Conservation (phyloP, 2,113 vertebrate species). For the Corydoras sp. region DNA sequence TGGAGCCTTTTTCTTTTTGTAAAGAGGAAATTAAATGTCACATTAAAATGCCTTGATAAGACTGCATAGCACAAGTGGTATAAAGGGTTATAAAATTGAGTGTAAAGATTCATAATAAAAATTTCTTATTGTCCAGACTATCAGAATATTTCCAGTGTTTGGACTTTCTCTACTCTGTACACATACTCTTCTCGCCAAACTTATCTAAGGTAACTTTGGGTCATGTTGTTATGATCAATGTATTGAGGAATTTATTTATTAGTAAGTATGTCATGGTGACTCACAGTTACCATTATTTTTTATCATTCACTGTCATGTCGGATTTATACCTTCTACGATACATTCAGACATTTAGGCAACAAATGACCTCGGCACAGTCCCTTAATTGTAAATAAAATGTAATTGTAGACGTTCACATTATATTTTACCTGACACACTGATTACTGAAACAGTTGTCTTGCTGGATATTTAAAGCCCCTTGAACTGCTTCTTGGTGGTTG, state of each 20-base stretch:
- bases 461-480: neutral
- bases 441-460: neutral
- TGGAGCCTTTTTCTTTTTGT: conserved; percentile 27
- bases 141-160: no score
- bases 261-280: conserved; percentile 49
- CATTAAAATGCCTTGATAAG: conserved; percentile 46
- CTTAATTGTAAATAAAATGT: no score
- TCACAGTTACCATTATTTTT: conserved; percentile 12
- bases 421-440: neutral
- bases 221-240: conserved; percentile 49
- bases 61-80: conserved; percentile 34
- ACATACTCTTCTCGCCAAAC: conserved; percentile 41
- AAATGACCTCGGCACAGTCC: no score
- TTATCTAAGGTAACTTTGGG: conserved; percentile 53
- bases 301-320: conserved; percentile 42
- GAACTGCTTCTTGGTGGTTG: neutral
- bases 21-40: conserved; percentile 54
- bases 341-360: no score
- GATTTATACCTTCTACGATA: conserved; percentile 24
- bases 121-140: no score
- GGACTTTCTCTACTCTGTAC: neutral
- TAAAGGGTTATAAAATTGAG: conserved; percentile 8
- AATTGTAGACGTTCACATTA: neutral
- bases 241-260: conserved; percentile 36
- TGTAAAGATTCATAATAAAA: conserved; percentile 45